A percentile compares a stretch with the other conserved stretches of the same genome.
These are phyloP conservation scores for Biston stratarius DNA, from an alignment of 2,888 invertebrate species.

Conservation along the genomic window DNA sequence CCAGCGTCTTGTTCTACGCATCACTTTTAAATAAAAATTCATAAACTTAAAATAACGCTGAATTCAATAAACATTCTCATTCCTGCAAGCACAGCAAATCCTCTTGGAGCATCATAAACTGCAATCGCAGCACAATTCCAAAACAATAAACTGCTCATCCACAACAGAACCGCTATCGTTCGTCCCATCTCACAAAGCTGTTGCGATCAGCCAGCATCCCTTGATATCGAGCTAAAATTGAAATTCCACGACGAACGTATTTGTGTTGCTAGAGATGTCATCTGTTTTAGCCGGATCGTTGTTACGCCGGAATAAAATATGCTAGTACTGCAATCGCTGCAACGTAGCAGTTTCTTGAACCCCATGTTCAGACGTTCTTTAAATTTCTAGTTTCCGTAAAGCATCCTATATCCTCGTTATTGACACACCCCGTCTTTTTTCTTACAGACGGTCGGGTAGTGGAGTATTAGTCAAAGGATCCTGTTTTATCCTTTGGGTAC, in stretches of 20 bases:
- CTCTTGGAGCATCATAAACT: constrained; percentile 21
- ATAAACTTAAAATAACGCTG: neutral
- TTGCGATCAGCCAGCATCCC: constrained; percentile 15
- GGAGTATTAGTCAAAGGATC: no score
- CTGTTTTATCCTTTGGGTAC: no score
- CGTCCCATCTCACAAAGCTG: constrained; percentile 19
- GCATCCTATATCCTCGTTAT: no score
- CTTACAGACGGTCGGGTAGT: no score
- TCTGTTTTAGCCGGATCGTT: constrained; percentile 1
- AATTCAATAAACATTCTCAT: neutral
- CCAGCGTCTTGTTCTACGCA: no score
- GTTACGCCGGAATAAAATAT: neutral
- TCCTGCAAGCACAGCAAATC: neutral
- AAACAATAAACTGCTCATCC: constrained; percentile 20
- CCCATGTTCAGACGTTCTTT: no score
- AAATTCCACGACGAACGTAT: constrained; percentile 40
- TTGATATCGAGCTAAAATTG: constrained; percentile 38
- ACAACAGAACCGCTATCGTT: constrained; percentile 12
- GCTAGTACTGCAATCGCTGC: no score
- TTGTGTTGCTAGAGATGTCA: constrained; percentile 14
- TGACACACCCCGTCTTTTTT: no score
- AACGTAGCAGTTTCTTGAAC: no score
- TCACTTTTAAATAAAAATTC: no score
- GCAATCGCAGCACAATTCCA: constrained; percentile 22
- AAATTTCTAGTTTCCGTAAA: no score